phyloP scores from a whole-genome alignment of 2,797 vertebrate species.

The Sorex maritimensis region DNA sequence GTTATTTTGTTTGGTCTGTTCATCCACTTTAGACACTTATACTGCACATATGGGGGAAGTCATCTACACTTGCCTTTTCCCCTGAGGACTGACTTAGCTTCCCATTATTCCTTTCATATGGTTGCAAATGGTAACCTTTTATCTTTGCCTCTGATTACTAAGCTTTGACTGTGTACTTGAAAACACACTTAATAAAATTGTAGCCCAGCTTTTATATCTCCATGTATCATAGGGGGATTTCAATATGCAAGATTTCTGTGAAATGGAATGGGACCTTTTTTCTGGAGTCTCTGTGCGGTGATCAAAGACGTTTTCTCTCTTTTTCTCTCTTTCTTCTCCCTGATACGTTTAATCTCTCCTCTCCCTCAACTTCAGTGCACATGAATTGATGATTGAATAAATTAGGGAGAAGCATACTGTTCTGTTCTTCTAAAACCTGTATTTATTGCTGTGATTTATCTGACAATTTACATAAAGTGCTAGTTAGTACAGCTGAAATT shows the following conservation, averaged over 20 bases:
- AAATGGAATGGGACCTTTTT: slow-evolving; percentile 74
- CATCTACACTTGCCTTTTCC: no score
- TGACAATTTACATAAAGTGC: slow-evolving; percentile 86
- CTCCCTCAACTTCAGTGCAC: slow-evolving; percentile 70
- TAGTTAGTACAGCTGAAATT: slow-evolving; percentile 88
- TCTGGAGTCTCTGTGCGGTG: slow-evolving; percentile 67
- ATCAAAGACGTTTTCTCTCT: slow-evolving; percentile 70
- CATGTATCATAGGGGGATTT: slow-evolving; percentile 75
- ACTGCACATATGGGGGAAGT: no score
- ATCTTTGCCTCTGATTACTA: slow-evolving; percentile 12
- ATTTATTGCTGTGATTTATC: slow-evolving; percentile 89
- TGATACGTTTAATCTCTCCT: slow-evolving; percentile 84
- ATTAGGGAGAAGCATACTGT: slow-evolving; percentile 86
- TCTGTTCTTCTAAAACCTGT: slow-evolving; percentile 84
- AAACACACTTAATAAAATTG: slow-evolving; percentile 72
- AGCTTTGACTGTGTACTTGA: slow-evolving; percentile 73
- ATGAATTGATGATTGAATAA: slow-evolving; percentile 86
- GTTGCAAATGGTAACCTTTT: no score
- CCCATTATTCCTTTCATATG: no score
- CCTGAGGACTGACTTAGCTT: no score
- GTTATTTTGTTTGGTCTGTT: no score
- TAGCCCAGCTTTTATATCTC: slow-evolving; percentile 81
- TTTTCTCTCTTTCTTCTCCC: neutral
- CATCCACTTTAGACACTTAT: no score
- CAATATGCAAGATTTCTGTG: slow-evolving; percentile 71